Evolutionary conservation across 1,140 invertebrate genomes (phyloP).

Genomic region (Eufriesea mexicana): DNA sequence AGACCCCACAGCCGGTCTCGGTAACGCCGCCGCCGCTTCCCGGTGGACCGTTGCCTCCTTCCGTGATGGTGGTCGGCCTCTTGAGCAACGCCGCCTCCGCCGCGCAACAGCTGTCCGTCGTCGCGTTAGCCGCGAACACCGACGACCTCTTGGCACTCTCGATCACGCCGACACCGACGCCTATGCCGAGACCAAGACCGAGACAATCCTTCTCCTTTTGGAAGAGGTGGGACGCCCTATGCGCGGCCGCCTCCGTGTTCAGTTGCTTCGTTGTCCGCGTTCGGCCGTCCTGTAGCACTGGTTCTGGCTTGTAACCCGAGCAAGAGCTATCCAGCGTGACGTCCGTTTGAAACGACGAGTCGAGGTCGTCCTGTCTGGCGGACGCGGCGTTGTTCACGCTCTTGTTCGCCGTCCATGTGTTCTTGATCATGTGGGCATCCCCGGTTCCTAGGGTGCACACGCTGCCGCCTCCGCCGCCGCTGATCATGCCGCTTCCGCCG

Average conservation of each 20-base stretch:
- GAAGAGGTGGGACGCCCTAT: conserved; percentile 83
- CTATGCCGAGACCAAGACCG: conserved; percentile 70
- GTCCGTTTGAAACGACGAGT: conserved; percentile 80
- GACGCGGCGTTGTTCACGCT: conserved; percentile 84
- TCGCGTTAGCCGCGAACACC: conserved; percentile 67
- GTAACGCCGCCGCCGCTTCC: conserved; percentile 56
- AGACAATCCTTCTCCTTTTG: conserved; percentile 80
- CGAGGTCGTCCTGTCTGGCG: conserved; percentile 80
- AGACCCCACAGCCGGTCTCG: conserved; percentile 81
- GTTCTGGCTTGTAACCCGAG: conserved; percentile 82
- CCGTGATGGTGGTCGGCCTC: conserved; percentile 75
- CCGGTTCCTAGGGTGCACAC: conserved; percentile 80
- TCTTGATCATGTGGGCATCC: conserved; percentile 89
- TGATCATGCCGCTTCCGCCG: conserved; percentile 67
- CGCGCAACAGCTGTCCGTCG: conserved; percentile 69
- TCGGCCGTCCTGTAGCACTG: conserved; percentile 80
- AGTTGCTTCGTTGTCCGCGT: conserved; percentile 89
- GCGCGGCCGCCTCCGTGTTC: conserved; percentile 85
- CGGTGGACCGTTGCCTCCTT: conserved; percentile 65
- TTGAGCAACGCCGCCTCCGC: conserved; percentile 76
- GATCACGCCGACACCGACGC: conserved; percentile 68
- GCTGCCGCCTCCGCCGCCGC: conserved; percentile 76
- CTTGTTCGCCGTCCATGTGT: conserved; percentile 91
- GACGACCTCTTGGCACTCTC: conserved; percentile 80
- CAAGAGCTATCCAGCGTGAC: conserved; percentile 75